phyloP scores from a whole-genome alignment of 23 tunicate species.

The Trididemnum miniatum region DNA sequence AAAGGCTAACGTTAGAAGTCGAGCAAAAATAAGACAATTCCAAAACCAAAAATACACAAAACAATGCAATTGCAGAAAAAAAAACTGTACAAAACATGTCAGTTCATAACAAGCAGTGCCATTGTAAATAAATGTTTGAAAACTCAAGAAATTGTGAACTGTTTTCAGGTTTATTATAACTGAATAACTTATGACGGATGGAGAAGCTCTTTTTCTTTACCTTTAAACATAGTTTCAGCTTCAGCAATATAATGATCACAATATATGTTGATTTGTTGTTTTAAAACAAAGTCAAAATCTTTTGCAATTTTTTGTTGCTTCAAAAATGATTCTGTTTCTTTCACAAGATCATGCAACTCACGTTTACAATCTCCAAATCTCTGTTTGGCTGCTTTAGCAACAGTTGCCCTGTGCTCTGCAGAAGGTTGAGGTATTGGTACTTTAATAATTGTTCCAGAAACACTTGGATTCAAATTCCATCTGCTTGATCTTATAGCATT shows the following conservation, averaged over 20 bases:
- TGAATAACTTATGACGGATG: conserved; percentile 17
- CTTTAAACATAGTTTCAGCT: conserved; percentile 39
- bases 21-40: no score
- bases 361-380: conserved; percentile 32
- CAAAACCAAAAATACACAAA: no score
- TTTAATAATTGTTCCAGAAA: conserved; percentile 48
- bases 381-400: conserved; percentile 48
- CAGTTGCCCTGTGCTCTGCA: conserved; percentile 45
- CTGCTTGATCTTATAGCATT: conserved; percentile 35
- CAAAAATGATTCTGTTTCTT: conserved; percentile 1
- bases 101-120: no score
- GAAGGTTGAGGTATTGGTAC: conserved; percentile 61
- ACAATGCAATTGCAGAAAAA: no score
- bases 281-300: conserved; percentile 20
- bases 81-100: no score
- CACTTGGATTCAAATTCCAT: conserved; percentile 54
- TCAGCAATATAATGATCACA: conserved; percentile 24
- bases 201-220: conserved; percentile 57
- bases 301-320: conserved; percentile 20
- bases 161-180: no score
- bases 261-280: conserved; percentile 45
- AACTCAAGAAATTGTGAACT: no score
- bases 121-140: no score
- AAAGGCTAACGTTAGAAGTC: no score
- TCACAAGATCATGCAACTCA: conserved; percentile 15